A percentile compares a stretch with the other conserved stretches of the same genome.
Evolutionary conservation across 1,140 invertebrate species (phyloP).

Genomic region (Venturia canescens): DNA sequence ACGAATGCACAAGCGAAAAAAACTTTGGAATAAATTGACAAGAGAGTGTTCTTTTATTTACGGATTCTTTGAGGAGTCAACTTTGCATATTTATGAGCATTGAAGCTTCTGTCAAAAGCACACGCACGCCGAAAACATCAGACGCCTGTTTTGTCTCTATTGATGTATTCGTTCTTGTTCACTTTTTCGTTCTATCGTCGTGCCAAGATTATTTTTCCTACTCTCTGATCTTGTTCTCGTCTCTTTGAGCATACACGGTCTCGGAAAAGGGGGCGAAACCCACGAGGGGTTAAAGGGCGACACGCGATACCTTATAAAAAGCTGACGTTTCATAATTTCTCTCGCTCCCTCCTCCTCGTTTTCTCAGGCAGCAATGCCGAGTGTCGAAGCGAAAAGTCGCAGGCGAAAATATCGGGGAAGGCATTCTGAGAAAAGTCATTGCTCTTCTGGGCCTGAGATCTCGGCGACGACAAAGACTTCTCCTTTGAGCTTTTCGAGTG

Average conservation of each 20-base stretch:
- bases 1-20: too few species aligned
- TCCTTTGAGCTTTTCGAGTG: slow-evolving; percentile 54
- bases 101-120: too few species aligned
- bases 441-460: neutral
- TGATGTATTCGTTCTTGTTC: neutral
- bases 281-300: neutral
- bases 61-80: neutral
- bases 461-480: slow-evolving; percentile 3
- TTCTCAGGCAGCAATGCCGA: slow-evolving; percentile 36
- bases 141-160: neutral
- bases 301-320: neutral
- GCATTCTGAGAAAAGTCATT: neutral
- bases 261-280: neutral
- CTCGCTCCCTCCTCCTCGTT: neutral
- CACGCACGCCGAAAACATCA: neutral
- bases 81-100: slow-evolving; percentile 19
- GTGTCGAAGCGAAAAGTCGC: slow-evolving; percentile 54
- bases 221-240: slow-evolving; percentile 49
- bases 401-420: neutral
- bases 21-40: neutral
- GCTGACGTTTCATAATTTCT: neutral
- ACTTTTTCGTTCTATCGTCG: neutral
- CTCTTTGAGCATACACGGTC: slow-evolving; percentile 49
- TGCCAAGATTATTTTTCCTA: slow-evolving; percentile 31
- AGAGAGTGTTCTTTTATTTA: neutral